A percentile compares a stretch with the other conserved stretches of the same genome.
These are phyloP conservation scores for Heliconius congener DNA, from an alignment of 1,140 invertebrate species.

Conservation along the genomic window DNA sequence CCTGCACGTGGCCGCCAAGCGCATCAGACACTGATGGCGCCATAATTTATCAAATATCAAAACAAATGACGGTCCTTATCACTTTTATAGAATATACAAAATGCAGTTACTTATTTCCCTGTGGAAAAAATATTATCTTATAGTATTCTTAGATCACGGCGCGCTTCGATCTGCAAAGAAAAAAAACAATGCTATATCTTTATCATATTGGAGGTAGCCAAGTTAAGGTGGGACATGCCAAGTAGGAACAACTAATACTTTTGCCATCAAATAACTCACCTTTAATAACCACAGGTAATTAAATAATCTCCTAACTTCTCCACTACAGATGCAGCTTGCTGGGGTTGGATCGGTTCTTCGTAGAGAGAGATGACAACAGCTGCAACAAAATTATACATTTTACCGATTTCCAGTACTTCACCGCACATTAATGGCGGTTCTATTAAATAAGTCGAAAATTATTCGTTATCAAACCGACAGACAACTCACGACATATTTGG, in stretches of 20 bases:
- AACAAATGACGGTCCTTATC: conserved; percentile 80
- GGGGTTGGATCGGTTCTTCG: conserved; percentile 96
- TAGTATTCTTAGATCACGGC: conserved; percentile 82
- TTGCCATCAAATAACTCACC: conserved; percentile 50
- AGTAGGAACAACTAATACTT: background rate
- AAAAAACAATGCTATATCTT: conserved; percentile 38
- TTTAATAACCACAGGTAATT: conserved; percentile 96
- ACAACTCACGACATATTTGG: background rate
- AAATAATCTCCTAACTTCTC: conserved; percentile 98
- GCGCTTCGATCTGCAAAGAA: conserved; percentile 78
- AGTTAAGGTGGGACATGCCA: background rate
- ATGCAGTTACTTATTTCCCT: conserved; percentile 82
- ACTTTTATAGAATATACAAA: conserved; percentile 83
- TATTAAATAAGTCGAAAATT: background rate
- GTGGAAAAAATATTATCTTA: conserved; percentile 83
- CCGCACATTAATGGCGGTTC: background rate
- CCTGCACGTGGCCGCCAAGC: conserved; percentile 67
- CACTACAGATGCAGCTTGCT: conserved; percentile 95
- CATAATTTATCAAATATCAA: conserved; percentile 80
- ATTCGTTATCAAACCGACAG: background rate
- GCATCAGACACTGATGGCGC: conserved; percentile 75
- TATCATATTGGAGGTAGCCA: background rate
- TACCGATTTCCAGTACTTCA: background rate
- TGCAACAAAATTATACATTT: conserved; percentile 77
- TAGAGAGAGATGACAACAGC: conserved; percentile 95